phyloP scores from a whole-genome alignment of 2,113 vertebrate genomes.

The Ictalurus punctatus region DNA sequence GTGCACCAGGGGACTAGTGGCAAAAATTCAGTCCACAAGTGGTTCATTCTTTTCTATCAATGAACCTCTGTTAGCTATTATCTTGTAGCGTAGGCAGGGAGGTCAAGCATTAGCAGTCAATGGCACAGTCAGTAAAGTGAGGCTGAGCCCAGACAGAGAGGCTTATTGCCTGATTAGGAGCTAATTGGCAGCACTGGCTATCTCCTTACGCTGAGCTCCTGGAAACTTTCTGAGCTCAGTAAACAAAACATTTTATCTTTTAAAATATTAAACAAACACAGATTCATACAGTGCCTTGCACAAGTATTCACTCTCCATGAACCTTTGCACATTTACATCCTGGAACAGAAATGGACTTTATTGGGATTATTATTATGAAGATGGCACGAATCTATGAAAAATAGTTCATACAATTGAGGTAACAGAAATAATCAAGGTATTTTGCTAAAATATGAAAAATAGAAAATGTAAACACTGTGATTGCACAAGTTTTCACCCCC shows the following conservation, averaged over 20 bases:
- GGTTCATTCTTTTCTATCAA: slow-evolving; percentile 49
- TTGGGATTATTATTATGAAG: not conserved
- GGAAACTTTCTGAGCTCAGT: not conserved
- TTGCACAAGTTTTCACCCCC: not conserved
- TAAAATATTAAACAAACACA: not conserved
- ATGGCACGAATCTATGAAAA: not conserved
- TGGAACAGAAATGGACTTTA: not conserved
- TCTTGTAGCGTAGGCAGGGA: slow-evolving; percentile 31
- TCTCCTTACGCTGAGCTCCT: slow-evolving; percentile 14
- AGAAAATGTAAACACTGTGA: not conserved
- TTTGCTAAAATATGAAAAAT: not conserved
- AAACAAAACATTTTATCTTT: not conserved
- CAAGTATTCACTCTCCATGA: not conserved
- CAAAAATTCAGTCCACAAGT: slow-evolving; percentile 32
- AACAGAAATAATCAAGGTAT: not conserved
- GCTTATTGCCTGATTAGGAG: slow-evolving; percentile 37
- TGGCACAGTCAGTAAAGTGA: slow-evolving; percentile 35
- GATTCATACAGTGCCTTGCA: not conserved
- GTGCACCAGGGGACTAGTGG: slow-evolving; percentile 22
- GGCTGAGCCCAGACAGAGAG: slow-evolving; percentile 24
- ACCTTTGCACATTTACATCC: not conserved
- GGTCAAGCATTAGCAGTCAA: slow-evolving; percentile 31
- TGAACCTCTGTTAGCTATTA: slow-evolving; percentile 50
- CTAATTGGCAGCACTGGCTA: slow-evolving; percentile 36
- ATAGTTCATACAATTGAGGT: not conserved